Percentiles rank a stretch among this genome's conserved stretches.
Conservation (phyloP, 2,113 vertebrate genomes). For the Agelaius tricolor region DNA sequence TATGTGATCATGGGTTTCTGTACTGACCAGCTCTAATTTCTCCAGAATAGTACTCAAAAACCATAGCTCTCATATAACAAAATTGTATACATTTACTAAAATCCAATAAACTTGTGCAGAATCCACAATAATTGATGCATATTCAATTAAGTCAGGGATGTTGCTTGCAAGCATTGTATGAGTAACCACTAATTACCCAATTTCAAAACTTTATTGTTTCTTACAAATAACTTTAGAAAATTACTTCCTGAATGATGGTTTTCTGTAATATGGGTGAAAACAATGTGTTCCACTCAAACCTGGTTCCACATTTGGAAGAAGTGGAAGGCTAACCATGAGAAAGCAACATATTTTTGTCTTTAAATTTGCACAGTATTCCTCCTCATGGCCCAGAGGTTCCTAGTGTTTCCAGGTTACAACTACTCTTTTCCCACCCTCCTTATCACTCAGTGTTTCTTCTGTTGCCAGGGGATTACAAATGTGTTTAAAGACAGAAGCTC, state of each 20-base stretch:
- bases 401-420: neutral
- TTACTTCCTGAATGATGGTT: neutral
- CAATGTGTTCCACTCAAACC: neutral
- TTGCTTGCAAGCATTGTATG: neutral
- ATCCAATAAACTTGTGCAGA: neutral
- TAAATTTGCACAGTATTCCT: neutral
- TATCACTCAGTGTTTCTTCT: neutral
- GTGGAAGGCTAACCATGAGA: neutral
- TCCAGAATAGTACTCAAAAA: neutral
- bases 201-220: neutral
- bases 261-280: neutral
- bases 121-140: neutral
- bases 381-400: neutral
- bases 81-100: neutral
- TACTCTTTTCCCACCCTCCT: neutral
- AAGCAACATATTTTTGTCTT: neutral
- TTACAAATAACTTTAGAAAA: neutral
- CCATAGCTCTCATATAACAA: neutral
- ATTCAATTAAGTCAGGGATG: neutral
- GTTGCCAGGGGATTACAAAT: neutral
- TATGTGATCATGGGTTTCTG: neutral
- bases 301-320: neutral
- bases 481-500: neutral
- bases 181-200: neutral
- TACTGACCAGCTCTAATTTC: neutral